Evolutionary conservation across 2,888 invertebrate genomes (phyloP).

Genomic region (Phragmatobia fuliginosa): DNA sequence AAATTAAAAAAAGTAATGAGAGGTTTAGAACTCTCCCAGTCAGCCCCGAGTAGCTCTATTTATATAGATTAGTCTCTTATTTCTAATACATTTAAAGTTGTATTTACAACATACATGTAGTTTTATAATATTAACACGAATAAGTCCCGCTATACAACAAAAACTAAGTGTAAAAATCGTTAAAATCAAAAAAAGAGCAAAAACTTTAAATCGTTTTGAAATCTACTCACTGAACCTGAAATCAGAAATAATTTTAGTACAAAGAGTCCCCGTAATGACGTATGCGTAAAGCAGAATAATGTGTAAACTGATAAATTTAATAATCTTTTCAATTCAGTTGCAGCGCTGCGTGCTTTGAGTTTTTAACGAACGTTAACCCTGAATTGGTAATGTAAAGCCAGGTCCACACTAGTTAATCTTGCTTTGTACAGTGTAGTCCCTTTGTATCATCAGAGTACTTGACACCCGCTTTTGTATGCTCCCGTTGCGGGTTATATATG

Average conservation of each 20-base stretch:
- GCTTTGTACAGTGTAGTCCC: constrained; percentile 44
- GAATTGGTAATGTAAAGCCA: constrained; percentile 47
- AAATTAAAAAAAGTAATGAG: no score
- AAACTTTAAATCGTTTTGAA: neutral
- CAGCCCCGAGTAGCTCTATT: no score
- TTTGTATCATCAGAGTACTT: constrained; percentile 51
- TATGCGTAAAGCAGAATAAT: neutral
- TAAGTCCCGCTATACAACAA: no score
- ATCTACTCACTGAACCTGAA: neutral
- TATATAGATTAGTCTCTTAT: no score
- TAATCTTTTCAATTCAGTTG: constrained; percentile 32
- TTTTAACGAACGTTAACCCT: constrained; percentile 39
- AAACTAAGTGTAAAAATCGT: no score
- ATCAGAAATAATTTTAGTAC: neutral
- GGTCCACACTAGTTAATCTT: constrained; percentile 52
- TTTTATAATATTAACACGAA: no score
- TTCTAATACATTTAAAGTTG: no score
- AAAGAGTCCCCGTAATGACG: neutral
- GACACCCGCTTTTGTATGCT: constrained; percentile 46
- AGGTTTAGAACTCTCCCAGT: no score
- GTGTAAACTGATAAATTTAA: constrained; percentile 35
- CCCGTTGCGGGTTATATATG: constrained; percentile 22
- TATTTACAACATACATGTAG: no score
- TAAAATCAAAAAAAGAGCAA: neutral
- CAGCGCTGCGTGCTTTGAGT: constrained; percentile 14